Evolutionary conservation across 2,888 invertebrate genomes (phyloP).

Genomic region (Linnaemya tessellans): DNA sequence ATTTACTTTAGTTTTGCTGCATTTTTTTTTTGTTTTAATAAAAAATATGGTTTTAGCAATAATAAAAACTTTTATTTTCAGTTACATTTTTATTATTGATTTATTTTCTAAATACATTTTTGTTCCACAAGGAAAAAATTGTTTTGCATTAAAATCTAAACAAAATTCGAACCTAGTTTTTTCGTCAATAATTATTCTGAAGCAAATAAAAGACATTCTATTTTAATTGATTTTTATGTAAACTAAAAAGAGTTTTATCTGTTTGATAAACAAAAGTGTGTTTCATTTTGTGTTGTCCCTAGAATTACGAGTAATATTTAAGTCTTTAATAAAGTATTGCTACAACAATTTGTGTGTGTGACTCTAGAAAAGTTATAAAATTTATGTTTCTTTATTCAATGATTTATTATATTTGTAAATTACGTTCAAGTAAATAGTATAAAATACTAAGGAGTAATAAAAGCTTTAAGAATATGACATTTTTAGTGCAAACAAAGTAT

Average conservation of each 20-base stretch:
- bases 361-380: not conserved
- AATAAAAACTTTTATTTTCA: slow-evolving; percentile 46
- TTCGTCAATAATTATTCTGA: slow-evolving; percentile 41
- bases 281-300: slow-evolving; percentile 68
- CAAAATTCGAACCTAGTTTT: slow-evolving; percentile 5
- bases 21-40: slow-evolving; percentile 21
- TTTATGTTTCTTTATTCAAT: not conserved
- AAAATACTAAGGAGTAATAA: too few species aligned
- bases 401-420: slow-evolving; percentile 1
- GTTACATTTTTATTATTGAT: slow-evolving; percentile 50
- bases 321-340: slow-evolving; percentile 24
- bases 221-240: slow-evolving; percentile 51
- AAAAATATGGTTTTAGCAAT: slow-evolving; percentile 12
- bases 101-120: slow-evolving; percentile 33
- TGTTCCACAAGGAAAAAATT: slow-evolving; percentile 23
- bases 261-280: slow-evolving; percentile 31
- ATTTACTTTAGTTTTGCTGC: slow-evolving; percentile 33
- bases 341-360: not conserved
- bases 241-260: slow-evolving; percentile 14
- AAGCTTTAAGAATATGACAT: too few species aligned
- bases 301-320: slow-evolving; percentile 1
- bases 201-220: slow-evolving; percentile 44
- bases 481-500: too few species aligned
- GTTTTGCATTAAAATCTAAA: slow-evolving; percentile 27
- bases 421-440: not conserved